Base-by-base conservation (phyloP, 2,888 invertebrate species). In the Craniophora ligustri region DNA sequence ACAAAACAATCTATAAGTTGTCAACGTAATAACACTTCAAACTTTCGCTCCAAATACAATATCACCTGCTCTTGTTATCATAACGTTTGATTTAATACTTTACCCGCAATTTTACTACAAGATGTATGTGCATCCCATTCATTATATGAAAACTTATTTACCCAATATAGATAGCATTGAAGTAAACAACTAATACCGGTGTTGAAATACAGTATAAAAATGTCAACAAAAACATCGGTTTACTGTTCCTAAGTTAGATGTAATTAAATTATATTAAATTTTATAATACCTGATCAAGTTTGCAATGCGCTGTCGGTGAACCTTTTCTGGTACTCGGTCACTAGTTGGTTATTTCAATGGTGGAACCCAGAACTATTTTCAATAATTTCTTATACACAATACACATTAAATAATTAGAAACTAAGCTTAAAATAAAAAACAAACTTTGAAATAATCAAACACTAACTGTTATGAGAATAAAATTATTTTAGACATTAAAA, bases 331-430 rank as follows among this genome's bases (percentile, higher is more conserved):
- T 82, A 81, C 77, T 78, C 77, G 76, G 77, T 81, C 82, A 81
- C 85, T 80, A 81, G 85, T 88, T 85, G 86, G 87, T 80, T 87
- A 85, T 74, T 85, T 84, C 85, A 88, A 88, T 86, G 83, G 85
- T 85, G 81, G 83, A 83, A 79, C 78, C 79, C 82, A 82, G 72
- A 74, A 74, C 69, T 66, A 72, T 71, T 78, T 79, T 73, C 64
- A 50, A 51, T 54, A 46, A 65, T 68, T 65, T 59, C 57, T 65
- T 59, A 54, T 50, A 68, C 57, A 63, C 67, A 56, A 53, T 47
- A 66, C 72, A 55, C 55, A 53, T 39, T 21, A 53, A 40, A 54
- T 56, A 36, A 49, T 44, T 46, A 56, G 14, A 46, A 71, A 74
- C 34, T 13, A 41, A 60, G 36, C 28, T 49, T 44, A 62, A 63